Evolutionary conservation across 2,113 vertebrate species (phyloP).

Genomic region (Sarotherodon lohbergeri): DNA sequence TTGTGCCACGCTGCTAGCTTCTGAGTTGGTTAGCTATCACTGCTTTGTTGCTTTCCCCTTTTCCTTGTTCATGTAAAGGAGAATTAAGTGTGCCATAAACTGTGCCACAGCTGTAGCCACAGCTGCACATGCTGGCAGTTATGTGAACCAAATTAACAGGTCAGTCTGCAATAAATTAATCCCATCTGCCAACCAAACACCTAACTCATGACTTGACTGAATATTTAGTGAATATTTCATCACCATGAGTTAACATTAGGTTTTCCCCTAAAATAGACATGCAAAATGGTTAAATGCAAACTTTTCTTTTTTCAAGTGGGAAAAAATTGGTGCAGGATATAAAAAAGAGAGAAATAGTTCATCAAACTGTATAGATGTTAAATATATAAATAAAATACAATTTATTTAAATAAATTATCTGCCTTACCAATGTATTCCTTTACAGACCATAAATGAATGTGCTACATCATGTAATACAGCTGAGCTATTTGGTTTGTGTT

Average conservation of each 20-base stretch:
- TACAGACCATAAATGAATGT: background rate
- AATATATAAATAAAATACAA: background rate
- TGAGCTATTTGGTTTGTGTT: background rate
- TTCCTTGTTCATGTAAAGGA: background rate
- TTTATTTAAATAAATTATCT: background rate
- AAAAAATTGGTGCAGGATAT: background rate
- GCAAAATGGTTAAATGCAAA: background rate
- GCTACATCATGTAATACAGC: background rate
- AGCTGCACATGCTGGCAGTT: background rate
- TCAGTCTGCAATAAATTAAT: background rate
- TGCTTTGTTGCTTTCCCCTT: background rate
- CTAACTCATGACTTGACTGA: background rate
- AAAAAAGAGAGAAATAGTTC: no score
- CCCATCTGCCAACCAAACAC: background rate
- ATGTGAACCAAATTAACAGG: background rate
- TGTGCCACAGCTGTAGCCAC: background rate
- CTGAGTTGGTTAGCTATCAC: background rate
- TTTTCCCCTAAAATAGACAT: background rate
- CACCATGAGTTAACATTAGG: background rate
- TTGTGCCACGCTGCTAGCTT: background rate
- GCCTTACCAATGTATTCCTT: conserved; percentile 13
- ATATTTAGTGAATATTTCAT: background rate
- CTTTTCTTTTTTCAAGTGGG: background rate
- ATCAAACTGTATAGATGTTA: background rate
- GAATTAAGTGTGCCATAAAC: background rate